Evolutionary conservation across 2,113 vertebrate species (phyloP), one percentile per base, ranked within the genome.

Genomic region (Chaetops frenatus): DNA sequence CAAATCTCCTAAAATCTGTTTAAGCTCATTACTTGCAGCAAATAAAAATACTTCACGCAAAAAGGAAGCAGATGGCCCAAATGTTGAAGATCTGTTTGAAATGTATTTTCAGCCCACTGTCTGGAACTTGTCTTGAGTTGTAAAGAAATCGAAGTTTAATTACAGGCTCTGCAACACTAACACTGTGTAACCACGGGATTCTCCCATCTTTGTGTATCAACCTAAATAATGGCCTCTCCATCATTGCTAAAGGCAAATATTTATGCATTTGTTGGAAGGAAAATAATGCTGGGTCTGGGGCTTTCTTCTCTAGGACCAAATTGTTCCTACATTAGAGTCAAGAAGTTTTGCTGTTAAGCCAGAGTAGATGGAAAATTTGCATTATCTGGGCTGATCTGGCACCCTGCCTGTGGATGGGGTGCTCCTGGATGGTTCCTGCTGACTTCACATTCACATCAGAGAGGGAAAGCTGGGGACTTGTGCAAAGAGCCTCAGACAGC

Each of bases 31-130:
- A 92, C 83, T 95, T 83, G 40, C 24, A 77, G 79, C 81, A 96
- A 97, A 96, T 92, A 91, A 96, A 95, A 94, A 78, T 83, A 73
- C 72, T 96, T 95, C 77, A 78, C 6, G 2, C 88, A 94, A 93
- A 97, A 92, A 88, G 45, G 93, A 94, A 97, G 81, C 95, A 98
- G 98, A 97, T 98, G 97, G 96, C 73, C 14, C 38, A 38, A 81
- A 94, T 92, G 82, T 15, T 87, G 69, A 91, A 81, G 85, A 91
- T 64, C 48, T 94, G 67, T 80, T 93, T 54, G n/a, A 88, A 81
- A 93, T 84, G 51, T 78, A 64, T 95, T 97, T 96, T 78, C 60
- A 60, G 16, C 82, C 84, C 86, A 74, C 57, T 62, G 94, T 88
- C 58, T 95, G 94, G 87, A 94, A 86, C n/a, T 88, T 92, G 81